These are phyloP conservation scores for Pteromalus puparum DNA, from an alignment of 1,140 invertebrate genomes.

Conservation along the genomic window DNA sequence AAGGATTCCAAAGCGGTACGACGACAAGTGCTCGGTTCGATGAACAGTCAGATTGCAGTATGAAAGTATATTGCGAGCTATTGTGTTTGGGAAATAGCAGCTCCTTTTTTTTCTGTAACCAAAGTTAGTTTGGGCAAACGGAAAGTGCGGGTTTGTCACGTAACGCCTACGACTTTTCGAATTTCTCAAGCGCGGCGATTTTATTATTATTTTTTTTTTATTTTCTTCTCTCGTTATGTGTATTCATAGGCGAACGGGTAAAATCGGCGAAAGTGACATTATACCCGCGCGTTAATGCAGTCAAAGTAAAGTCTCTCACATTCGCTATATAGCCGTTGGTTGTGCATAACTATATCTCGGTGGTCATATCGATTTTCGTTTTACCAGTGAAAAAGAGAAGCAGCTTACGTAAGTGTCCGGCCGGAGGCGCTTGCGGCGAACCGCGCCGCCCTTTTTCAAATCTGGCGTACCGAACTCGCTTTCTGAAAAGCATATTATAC, in stretches of 20 bases:
- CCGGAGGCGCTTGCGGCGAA: not conserved
- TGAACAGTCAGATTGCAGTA: not conserved
- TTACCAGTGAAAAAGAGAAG: conserved; percentile 14
- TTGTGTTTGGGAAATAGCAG: not conserved
- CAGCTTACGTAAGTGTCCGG: not conserved
- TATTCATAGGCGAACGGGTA: not conserved
- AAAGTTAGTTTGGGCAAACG: too few species aligned
- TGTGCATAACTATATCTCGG: not conserved
- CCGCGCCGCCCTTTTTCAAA: not conserved
- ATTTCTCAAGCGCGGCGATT: not conserved
- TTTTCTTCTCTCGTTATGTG: not conserved
- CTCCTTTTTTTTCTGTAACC: too few species aligned
- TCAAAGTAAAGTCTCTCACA: conserved; percentile 21
- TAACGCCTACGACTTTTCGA: too few species aligned
- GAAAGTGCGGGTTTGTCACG: too few species aligned
- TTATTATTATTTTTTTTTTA: too few species aligned
- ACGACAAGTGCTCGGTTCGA: not conserved
- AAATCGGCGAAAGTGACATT: conserved; percentile 30
- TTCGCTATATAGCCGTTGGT: too few species aligned
- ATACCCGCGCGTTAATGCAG: not conserved
- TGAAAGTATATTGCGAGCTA: not conserved
- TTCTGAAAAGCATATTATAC: not conserved
- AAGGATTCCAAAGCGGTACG: not conserved
- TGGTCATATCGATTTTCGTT: conserved; percentile 41
- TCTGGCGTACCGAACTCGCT: not conserved